These are phyloP conservation scores for Monopterus albus DNA, from an alignment of 2,113 vertebrate species.

Conservation along the genomic window DNA sequence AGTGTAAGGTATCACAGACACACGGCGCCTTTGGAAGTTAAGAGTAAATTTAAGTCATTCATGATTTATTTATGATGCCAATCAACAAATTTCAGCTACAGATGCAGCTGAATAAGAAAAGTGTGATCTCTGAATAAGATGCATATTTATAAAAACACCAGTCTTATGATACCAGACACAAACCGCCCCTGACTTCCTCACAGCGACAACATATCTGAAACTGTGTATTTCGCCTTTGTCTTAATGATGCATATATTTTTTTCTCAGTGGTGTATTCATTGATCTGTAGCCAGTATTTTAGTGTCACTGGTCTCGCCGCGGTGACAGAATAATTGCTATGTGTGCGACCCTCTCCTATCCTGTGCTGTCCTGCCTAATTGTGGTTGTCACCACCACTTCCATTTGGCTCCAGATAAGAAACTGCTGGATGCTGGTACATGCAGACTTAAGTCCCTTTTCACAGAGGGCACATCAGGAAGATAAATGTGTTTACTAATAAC, in stretches of 20 bases:
- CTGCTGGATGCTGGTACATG: constrained; percentile 67
- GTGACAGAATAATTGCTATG: constrained; percentile 85
- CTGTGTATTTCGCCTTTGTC: constrained; percentile 25
- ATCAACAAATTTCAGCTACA: background rate
- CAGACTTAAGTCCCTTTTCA: constrained; percentile 75
- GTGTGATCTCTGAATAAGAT: background rate
- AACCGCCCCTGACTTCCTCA: background rate
- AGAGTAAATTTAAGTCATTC: constrained; percentile 17
- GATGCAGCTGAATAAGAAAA: constrained; percentile 5
- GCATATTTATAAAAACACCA: constrained; percentile 11
- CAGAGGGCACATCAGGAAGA: constrained; percentile 72
- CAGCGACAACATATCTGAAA: constrained; percentile 11
- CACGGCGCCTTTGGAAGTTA: constrained; percentile 6
- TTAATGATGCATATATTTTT: constrained; percentile 46
- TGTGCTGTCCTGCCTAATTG: constrained; percentile 81
- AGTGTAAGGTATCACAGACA: constrained; percentile 13
- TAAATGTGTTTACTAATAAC: constrained; percentile 76
- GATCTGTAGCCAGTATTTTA: constrained; percentile 72
- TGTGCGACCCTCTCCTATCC: constrained; percentile 81
- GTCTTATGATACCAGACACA: constrained; percentile 1
- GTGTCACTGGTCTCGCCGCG: constrained; percentile 69
- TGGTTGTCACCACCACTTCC: constrained; percentile 85
- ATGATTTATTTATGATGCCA: constrained; percentile 22
- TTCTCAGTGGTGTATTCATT: constrained; percentile 33
- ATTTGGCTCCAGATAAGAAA: constrained; percentile 87